Evolutionary conservation across 37 sponge, comb jelly and placozoan genomes (phyloP).

Genomic region (Cliona cf. orientalis): DNA sequence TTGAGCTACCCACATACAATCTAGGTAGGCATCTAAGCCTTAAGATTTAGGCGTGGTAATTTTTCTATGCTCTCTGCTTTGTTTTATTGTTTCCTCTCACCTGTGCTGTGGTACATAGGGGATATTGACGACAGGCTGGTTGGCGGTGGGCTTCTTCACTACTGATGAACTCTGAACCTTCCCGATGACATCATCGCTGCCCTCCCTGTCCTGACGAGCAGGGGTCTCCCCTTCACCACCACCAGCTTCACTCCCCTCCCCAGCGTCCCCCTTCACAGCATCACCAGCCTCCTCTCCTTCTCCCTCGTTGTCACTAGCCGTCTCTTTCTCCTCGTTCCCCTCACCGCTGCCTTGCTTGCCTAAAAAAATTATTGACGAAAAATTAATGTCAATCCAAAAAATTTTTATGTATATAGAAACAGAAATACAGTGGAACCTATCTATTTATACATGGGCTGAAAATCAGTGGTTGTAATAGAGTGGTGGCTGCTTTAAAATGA

Average conservation of each 20-base stretch:
- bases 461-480: too few species aligned
- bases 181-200: neutral
- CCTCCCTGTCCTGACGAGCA: slow-evolving; percentile 9
- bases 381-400: too few species aligned
- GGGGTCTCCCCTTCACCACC: neutral
- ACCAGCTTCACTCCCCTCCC: neutral
- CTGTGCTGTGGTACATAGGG: slow-evolving; percentile 85
- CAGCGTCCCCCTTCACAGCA: slow-evolving; percentile 8
- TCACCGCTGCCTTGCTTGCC: too few species aligned
- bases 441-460: too few species aligned
- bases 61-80: too few species aligned
- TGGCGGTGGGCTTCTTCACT: slow-evolving; percentile 34
- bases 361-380: too few species aligned
- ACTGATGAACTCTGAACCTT: slow-evolving; percentile 33
- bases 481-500: too few species aligned
- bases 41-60: too few species aligned
- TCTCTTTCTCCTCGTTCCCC: neutral
- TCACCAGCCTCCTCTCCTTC: slow-evolving; percentile 1
- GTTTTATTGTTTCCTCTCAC: slow-evolving; percentile 64
- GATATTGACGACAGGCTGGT: slow-evolving; percentile 77
- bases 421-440: too few species aligned
- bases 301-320: neutral
- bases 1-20: too few species aligned
- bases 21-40: too few species aligned
- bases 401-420: too few species aligned